Base-by-base conservation (phyloP, 2,113 vertebrate genomes). In the Oxyura jamaicensis region DNA sequence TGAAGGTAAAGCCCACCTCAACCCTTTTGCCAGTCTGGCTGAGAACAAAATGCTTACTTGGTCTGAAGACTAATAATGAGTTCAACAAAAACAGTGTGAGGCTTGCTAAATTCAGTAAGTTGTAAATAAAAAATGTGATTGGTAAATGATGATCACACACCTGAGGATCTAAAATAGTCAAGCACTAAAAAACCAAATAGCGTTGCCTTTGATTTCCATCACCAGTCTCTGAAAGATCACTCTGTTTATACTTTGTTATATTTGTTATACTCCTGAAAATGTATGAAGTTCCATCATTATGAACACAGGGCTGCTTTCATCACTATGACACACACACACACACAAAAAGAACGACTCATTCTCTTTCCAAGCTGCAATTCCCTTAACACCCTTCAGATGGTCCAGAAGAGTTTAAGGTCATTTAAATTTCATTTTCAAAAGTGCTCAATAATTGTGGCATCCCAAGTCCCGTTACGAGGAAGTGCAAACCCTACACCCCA, bases 401-500 rank as follows among this genome's bases (percentile, higher is more conserved):
- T 79, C 78, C 28, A 46, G 39, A 85, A 26, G 55, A 58, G 15
- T 42, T 62, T 8, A 69, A 67, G 12, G 18, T 48, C 29, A 41
- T 65, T 86, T 5, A 74, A 67, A 20, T 36, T 88, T 69, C 19
- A 2, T 91, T 83, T 82, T 68, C 59, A 39, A 13, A 83, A 74
- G 25, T 21, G 48, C 72, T 79, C 80, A 66, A 58, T 55, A 59
- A 55, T 62, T 46, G 69, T 77, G 82, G 80, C 28, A 67, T 20
- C 42, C 53, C 46, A 79, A 84, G 74, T 78, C 71, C 95, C 94
- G 94, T 95, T 97, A 95, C 73, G 87, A 95, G 93, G 91, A 92
- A 95, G 87, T 31, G 18, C 71, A 94, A 95, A 88, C 18, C 26
- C 58, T 78, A 29, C 26, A 22, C 60, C 39, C 52, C 86, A 94